Conservation (phyloP, 2,113 vertebrate species). For the Oceanites oceanicus region DNA sequence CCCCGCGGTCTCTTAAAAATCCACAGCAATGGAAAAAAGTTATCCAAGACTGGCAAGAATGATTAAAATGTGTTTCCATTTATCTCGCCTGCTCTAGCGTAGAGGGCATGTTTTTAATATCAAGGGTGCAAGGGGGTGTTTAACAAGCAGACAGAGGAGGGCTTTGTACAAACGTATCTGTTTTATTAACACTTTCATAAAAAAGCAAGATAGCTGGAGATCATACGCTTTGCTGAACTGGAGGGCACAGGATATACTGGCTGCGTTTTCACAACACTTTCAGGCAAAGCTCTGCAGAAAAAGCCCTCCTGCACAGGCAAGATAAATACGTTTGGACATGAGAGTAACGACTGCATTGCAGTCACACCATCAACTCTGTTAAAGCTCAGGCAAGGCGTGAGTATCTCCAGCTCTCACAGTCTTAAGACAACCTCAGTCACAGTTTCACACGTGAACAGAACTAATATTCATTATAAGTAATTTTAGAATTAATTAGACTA, state of each 20-base stretch:
- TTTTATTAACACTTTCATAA: background rate
- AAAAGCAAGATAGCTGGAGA: background rate
- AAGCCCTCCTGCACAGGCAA: background rate
- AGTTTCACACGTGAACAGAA: background rate
- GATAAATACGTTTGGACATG: background rate
- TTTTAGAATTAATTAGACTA: background rate
- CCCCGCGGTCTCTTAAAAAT: background rate
- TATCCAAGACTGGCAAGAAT: background rate
- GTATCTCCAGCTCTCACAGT: background rate
- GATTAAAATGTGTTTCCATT: slow-evolving; percentile 20
- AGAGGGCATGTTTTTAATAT: background rate
- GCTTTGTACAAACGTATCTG: background rate
- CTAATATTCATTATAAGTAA: background rate
- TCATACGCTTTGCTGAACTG: background rate
- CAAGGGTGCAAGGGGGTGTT: background rate
- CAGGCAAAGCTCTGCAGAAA: background rate
- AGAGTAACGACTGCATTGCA: background rate
- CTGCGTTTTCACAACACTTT: background rate
- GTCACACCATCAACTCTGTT: background rate
- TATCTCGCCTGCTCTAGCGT: background rate
- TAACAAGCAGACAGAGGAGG: background rate
- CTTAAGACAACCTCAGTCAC: background rate
- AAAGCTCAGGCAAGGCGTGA: background rate
- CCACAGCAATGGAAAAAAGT: background rate
- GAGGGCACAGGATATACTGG: background rate